Evolutionary conservation across 2,888 invertebrate genomes (phyloP).

Genomic region (Argynnis bischoffii): DNA sequence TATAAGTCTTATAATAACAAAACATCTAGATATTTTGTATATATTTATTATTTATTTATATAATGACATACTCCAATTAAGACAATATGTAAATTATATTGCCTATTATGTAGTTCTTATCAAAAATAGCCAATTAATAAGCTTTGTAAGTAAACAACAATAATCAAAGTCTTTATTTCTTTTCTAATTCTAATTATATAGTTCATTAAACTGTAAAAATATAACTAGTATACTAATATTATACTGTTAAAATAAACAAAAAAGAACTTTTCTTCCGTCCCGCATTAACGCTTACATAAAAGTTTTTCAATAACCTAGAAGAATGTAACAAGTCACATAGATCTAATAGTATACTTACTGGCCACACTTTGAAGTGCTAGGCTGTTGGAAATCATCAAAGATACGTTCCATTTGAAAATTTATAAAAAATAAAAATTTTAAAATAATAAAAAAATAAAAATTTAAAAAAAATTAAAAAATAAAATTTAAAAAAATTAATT

Average conservation of each 20-base stretch:
- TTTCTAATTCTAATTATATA: neutral
- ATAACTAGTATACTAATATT: neutral
- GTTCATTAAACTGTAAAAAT: neutral
- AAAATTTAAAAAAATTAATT: too few species aligned
- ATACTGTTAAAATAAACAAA: neutral
- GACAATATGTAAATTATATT: neutral
- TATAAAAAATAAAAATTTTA: too few species aligned
- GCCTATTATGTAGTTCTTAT: neutral
- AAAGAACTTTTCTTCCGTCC: neutral
- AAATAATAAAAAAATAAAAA: too few species aligned
- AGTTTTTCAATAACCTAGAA: conserved; percentile 10
- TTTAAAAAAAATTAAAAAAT: too few species aligned
- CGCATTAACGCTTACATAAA: conserved; percentile 13
- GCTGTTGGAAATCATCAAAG: conserved; percentile 55
- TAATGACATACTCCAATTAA: neutral
- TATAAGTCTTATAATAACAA: neutral
- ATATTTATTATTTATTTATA: neutral
- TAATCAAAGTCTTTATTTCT: neutral
- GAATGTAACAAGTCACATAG: neutral
- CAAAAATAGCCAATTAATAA: neutral
- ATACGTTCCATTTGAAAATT: too few species aligned
- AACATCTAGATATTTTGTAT: neutral
- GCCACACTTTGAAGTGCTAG: conserved; percentile 53
- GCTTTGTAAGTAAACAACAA: conserved; percentile 4
- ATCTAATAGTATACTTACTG: conserved; percentile 53